Percentiles rank a stretch among this genome's conserved stretches.
phyloP scores from a whole-genome alignment of 2,113 vertebrate species.

The Panthera uncia region DNA sequence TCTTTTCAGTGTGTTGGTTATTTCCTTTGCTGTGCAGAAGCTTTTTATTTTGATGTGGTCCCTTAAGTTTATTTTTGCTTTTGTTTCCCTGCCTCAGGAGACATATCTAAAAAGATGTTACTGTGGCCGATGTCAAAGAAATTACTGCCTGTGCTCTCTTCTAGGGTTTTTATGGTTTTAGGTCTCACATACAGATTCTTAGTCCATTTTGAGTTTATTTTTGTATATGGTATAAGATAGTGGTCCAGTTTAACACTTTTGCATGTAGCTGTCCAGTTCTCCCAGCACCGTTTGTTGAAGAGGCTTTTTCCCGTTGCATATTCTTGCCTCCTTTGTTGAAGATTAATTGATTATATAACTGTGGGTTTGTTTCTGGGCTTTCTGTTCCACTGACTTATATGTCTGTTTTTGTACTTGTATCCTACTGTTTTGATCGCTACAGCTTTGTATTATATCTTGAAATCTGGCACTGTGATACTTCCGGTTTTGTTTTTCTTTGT shows the following conservation, averaged over 20 bases:
- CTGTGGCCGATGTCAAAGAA: background rate
- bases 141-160: background rate
- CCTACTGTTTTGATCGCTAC: background rate
- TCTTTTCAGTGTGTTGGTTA: background rate
- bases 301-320: background rate
- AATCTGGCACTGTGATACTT: background rate
- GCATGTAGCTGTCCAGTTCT: background rate
- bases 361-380: background rate
- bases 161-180: background rate
- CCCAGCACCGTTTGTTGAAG: background rate
- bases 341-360: background rate
- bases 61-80: background rate
- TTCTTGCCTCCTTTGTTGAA: background rate
- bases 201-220: background rate
- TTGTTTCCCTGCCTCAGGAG: background rate
- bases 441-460: background rate
- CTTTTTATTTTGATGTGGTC: background rate
- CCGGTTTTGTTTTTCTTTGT: background rate
- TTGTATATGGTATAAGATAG: background rate
- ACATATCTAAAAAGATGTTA: background rate
- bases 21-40: background rate
- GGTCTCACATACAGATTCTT: background rate
- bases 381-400: background rate
- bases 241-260: background rate
- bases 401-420: background rate